Conservation (phyloP, 2,797 vertebrate species). For the Argya squamiceps region DNA sequence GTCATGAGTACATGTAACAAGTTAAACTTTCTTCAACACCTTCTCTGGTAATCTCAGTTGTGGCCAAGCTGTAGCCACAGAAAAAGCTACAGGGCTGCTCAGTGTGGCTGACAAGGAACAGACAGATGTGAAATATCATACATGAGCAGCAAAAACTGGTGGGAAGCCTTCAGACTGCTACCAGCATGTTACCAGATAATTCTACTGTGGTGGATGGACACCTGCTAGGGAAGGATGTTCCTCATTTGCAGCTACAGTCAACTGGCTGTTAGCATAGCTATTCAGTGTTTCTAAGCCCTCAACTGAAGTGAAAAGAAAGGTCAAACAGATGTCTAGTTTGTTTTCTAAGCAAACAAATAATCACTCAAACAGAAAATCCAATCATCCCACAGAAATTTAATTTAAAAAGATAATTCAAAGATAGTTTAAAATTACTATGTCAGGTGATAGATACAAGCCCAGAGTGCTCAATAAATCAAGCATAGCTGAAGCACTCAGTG, state of each 20-base stretch:
- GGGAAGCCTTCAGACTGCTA: neutral
- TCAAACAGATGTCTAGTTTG: neutral
- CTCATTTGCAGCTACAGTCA: neutral
- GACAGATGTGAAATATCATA: rapidly evolving
- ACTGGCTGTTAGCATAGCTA: neutral
- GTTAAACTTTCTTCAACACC: neutral
- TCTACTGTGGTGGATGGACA: neutral
- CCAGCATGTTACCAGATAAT: neutral
- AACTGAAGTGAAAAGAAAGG: slow-evolving; percentile 10
- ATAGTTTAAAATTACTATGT: slow-evolving; percentile 58
- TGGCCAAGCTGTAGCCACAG: neutral
- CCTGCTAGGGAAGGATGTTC: neutral
- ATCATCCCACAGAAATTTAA: slow-evolving; percentile 46
- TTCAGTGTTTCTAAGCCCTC: neutral
- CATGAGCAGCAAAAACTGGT: neutral
- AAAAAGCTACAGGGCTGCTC: neutral
- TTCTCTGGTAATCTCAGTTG: neutral
- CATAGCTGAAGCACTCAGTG: slow-evolving; percentile 27
- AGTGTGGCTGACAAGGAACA: neutral
- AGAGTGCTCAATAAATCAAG: slow-evolving; percentile 60
- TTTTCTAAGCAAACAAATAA: slow-evolving; percentile 58
- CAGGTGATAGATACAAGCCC: slow-evolving; percentile 55
- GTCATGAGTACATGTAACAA: neutral
- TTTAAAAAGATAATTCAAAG: slow-evolving; percentile 64
- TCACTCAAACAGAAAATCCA: slow-evolving; percentile 29